Evolutionary conservation across 2,888 invertebrate species (phyloP).

Genomic region (Mamestra brassicae): DNA sequence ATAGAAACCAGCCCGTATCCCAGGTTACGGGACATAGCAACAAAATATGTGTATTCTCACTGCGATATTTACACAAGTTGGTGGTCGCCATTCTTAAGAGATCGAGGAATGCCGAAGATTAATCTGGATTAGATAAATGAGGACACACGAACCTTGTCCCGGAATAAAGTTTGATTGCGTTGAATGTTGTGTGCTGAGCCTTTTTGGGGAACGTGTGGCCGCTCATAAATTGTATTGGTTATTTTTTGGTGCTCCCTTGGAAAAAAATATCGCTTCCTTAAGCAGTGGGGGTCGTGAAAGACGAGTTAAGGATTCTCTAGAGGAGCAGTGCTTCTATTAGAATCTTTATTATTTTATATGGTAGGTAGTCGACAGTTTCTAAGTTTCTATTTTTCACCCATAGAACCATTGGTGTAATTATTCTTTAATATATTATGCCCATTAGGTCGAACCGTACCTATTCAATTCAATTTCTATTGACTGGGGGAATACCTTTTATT

Average conservation of each 20-base stretch:
- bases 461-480: neutral
- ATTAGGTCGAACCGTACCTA: neutral
- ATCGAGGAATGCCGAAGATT: slow-evolving; percentile 37
- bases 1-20: neutral
- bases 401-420: too few relatives aligned
- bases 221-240: slow-evolving; percentile 19
- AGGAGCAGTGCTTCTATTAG: neutral
- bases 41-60: slow-evolving; percentile 37
- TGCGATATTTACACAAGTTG: slow-evolving; percentile 33
- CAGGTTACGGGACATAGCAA: neutral
- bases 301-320: neutral
- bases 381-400: too few relatives aligned
- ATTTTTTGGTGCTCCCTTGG: neutral
- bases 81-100: slow-evolving; percentile 18
- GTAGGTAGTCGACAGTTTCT: too few relatives aligned
- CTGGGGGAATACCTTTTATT: neutral
- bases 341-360: neutral
- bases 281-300: too few relatives aligned
- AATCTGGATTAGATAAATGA: slow-evolving; percentile 49
- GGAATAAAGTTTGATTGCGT: slow-evolving; percentile 33
- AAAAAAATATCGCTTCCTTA: neutral
- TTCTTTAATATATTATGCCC: too few relatives aligned
- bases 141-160: slow-evolving; percentile 35
- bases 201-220: slow-evolving; percentile 11
- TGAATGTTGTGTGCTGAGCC: slow-evolving; percentile 9